These are phyloP conservation scores for Terebella lapidaria DNA, from an alignment of 2,888 invertebrate genomes.

Conservation along the genomic window DNA sequence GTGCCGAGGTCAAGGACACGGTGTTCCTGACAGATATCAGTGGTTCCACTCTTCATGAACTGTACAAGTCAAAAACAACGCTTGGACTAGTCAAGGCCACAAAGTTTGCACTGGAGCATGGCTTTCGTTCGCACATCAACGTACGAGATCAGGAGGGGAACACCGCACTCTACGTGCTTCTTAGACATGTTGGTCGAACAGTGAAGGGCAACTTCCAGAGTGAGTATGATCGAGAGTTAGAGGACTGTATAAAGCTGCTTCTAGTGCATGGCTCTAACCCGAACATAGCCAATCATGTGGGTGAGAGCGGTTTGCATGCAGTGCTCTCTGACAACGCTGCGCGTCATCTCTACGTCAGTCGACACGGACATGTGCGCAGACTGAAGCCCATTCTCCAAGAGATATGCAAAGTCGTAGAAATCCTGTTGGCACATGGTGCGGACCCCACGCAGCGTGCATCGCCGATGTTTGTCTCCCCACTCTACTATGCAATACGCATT, in stretches of 20 bases:
- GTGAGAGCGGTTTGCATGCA: conserved; percentile 67
- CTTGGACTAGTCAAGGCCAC: conserved; percentile 64
- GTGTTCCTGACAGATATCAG: conserved; percentile 24
- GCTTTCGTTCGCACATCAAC: conserved; percentile 67
- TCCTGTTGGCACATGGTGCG: conserved; percentile 26
- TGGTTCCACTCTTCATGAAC: conserved; percentile 46
- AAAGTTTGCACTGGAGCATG: conserved; percentile 67
- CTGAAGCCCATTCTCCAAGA: conserved; percentile 26
- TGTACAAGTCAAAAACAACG: conserved; percentile 53
- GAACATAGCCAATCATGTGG: conserved; percentile 54
- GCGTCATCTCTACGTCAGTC: conserved; percentile 24
- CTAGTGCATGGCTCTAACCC: conserved; percentile 48
- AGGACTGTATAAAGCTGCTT: conserved; percentile 38
- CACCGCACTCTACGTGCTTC: conserved; percentile 59
- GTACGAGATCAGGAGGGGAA: conserved; percentile 70
- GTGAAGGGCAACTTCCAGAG: conserved; percentile 23
- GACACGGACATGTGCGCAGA: conserved; percentile 25
- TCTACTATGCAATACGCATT: conserved; percentile 29
- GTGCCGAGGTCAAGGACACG: conserved; percentile 57
- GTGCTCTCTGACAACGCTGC: conserved; percentile 22
- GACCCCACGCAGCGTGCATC: conserved; percentile 19
- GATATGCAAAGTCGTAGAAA: conserved; percentile 25
- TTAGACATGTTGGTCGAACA: conserved; percentile 26
- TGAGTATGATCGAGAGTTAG: conserved; percentile 38
- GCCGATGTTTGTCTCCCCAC: conserved; percentile 23